Evolutionary conservation across 2,888 invertebrate species (phyloP).

Genomic region (Chromoteleia sp.): DNA sequence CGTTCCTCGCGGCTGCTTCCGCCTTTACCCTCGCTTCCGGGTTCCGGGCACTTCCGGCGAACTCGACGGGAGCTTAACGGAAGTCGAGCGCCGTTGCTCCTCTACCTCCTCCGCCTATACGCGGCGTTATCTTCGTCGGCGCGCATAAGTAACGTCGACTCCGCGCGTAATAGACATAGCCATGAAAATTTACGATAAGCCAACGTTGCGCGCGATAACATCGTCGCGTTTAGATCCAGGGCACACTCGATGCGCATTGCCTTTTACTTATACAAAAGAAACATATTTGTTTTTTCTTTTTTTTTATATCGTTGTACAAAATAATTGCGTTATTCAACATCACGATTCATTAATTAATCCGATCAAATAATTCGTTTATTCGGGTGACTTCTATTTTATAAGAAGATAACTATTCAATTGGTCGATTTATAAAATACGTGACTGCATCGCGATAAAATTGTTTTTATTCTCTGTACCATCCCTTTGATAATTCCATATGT

Average conservation of each 20-base stretch:
- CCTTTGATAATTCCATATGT: too few relatives aligned
- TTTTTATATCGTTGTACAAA: too few relatives aligned
- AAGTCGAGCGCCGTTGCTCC: conserved; percentile 64
- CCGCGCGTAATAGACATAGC: conserved; percentile 61
- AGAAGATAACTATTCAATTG: too few relatives aligned
- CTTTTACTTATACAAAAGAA: too few relatives aligned
- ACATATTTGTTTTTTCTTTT: neutral
- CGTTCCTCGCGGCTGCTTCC: conserved; percentile 75
- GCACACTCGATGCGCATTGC: conserved; percentile 6
- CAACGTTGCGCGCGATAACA: conserved; percentile 56
- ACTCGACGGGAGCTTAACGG: conserved; percentile 76
- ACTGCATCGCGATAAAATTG: too few relatives aligned
- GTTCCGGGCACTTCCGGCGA: conserved; percentile 80
- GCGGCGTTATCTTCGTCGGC: conserved; percentile 68
- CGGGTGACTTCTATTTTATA: too few relatives aligned
- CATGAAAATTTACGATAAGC: conserved; percentile 68
- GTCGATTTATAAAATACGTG: too few relatives aligned
- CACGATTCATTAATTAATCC: too few relatives aligned
- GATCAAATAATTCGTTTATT: too few relatives aligned
- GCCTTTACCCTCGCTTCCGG: conserved; percentile 81
- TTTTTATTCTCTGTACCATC: too few relatives aligned
- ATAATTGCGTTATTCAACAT: too few relatives aligned
- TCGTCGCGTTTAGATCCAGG: conserved; percentile 41
- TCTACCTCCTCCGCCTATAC: conserved; percentile 32
- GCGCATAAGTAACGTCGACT: conserved; percentile 63